phyloP scores from a whole-genome alignment of 2,888 invertebrate genomes.

The Operophtera brumata region DNA sequence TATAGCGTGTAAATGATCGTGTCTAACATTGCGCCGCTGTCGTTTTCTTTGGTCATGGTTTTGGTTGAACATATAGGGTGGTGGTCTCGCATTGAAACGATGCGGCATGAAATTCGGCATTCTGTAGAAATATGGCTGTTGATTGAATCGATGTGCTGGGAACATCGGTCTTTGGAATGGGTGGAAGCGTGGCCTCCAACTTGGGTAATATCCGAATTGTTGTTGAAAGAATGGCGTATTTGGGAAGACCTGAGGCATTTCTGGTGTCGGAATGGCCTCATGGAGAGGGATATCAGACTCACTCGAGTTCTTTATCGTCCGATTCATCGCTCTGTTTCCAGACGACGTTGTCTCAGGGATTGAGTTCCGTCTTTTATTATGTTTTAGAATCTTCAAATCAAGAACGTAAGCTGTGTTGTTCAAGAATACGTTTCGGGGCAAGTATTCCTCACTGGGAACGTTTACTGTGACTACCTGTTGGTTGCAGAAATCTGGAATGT shows the following conservation, averaged over 20 bases:
- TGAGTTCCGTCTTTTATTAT: neutral
- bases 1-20: conserved; percentile 6
- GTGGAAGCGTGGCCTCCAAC: conserved; percentile 2
- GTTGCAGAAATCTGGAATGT: conserved; percentile 54
- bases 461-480: conserved; percentile 48
- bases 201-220: neutral
- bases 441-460: conserved; percentile 49
- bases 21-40: neutral
- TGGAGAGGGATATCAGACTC: conserved; percentile 13
- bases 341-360: neutral
- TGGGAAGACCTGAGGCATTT: conserved; percentile 1
- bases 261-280: conserved; percentile 4
- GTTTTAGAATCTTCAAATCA: conserved; percentile 43
- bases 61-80: neutral
- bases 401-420: conserved; percentile 54
- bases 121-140: conserved; percentile 12
- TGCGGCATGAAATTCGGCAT: conserved; percentile 5
- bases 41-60: neutral
- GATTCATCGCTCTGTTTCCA: conserved; percentile 1
- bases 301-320: conserved; percentile 2
- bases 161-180: conserved; percentile 2
- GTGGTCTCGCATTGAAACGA: neutral
- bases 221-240: conserved; percentile 4
- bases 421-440: conserved; percentile 60
- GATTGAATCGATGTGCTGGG: conserved; percentile 13